phyloP scores from a whole-genome alignment of 2,797 vertebrate species.

The Gastrophryne carolinensis region DNA sequence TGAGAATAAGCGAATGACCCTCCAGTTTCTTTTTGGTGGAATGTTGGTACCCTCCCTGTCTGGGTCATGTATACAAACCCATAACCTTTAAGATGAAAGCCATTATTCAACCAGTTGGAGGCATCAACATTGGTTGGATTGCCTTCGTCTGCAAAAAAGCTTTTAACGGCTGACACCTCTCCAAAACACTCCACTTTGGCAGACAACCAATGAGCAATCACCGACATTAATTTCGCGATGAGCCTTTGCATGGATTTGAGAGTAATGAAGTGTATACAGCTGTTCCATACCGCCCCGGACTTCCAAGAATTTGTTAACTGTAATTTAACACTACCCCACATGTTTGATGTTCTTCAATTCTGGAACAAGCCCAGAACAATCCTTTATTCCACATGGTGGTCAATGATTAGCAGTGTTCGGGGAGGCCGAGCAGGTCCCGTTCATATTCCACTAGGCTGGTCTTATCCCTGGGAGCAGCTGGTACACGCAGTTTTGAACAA shows the following conservation, averaged over 20 bases:
- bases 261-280: background rate
- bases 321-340: background rate
- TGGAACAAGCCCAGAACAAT: background rate
- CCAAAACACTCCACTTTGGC: slow-evolving; percentile 5
- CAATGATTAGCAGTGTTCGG: background rate
- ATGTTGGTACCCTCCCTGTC: too few relatives aligned
- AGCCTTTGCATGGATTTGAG: background rate
- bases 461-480: background rate
- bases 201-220: slow-evolving; percentile 2
- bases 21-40: too few relatives aligned
- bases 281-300: slow-evolving; percentile 7
- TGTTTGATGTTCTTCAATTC: background rate
- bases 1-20: too few relatives aligned
- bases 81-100: background rate
- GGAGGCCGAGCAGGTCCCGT: background rate
- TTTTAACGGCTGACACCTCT: slow-evolving; percentile 14
- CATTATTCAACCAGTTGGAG: background rate
- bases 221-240: background rate
- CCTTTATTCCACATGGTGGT: background rate
- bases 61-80: background rate
- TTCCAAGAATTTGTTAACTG: slow-evolving; percentile 16
- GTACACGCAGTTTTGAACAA: background rate
- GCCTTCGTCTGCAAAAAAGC: background rate
- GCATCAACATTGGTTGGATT: background rate
- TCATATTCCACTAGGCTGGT: background rate